These are phyloP conservation scores for Apomyelois bistriatella DNA, from an alignment of 2,888 invertebrate genomes.

Conservation along the genomic window DNA sequence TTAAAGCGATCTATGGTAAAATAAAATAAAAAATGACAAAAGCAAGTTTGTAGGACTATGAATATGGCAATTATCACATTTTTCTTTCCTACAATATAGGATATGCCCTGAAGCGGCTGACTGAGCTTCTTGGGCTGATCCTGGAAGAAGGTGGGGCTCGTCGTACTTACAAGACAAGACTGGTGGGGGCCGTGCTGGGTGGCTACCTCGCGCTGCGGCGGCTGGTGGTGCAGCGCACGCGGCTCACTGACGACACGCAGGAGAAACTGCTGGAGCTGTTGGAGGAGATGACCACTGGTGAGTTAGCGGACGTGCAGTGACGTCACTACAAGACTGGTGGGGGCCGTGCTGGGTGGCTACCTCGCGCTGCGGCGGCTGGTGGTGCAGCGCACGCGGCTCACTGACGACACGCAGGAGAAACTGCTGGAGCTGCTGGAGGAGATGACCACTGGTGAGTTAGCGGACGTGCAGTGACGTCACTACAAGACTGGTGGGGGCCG, in stretches of 20 bases:
- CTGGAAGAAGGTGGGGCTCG: slow-evolving; percentile 92
- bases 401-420: slow-evolving; percentile 98
- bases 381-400: slow-evolving; percentile 95
- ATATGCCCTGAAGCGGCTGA: slow-evolving; percentile 93
- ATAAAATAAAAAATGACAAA: no score
- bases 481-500: slow-evolving; percentile 77
- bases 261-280: slow-evolving; percentile 94
- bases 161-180: slow-evolving; percentile 92
- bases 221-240: slow-evolving; percentile 95
- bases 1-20: no score
- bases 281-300: slow-evolving; percentile 96
- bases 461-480: background rate
- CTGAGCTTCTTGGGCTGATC: slow-evolving; percentile 93
- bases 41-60: no score
- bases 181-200: slow-evolving; percentile 94
- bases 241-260: slow-evolving; percentile 97
- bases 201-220: slow-evolving; percentile 95
- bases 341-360: slow-evolving; percentile 94
- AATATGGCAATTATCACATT: no score
- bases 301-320: background rate
- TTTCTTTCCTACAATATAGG: no score
- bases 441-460: slow-evolving; percentile 89
- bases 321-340: slow-evolving; percentile 46
- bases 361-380: slow-evolving; percentile 93
- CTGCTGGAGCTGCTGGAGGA: slow-evolving; percentile 95